Evolutionary conservation across 2,888 invertebrate species (phyloP).

Genomic region (Andrena hattorfiana): DNA sequence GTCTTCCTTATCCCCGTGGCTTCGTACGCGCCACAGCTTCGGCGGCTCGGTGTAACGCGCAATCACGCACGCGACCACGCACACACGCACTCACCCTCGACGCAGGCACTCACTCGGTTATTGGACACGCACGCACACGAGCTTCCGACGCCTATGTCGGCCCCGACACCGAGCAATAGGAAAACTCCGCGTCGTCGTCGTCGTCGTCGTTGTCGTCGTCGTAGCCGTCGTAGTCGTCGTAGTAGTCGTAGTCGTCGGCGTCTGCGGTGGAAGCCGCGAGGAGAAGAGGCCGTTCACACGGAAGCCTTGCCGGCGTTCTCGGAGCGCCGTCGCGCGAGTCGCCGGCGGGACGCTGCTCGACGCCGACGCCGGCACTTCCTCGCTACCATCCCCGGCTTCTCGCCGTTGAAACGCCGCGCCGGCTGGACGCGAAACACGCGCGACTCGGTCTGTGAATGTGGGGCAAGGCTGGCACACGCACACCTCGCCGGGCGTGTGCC

Average conservation of each 20-base stretch:
- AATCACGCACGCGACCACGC: slow-evolving; percentile 23
- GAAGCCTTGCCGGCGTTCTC: slow-evolving; percentile 62
- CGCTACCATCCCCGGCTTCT: slow-evolving; percentile 60
- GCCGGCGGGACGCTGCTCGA: slow-evolving; percentile 70
- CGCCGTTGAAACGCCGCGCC: slow-evolving; percentile 24
- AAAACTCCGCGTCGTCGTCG: neutral
- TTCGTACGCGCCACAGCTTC: slow-evolving; percentile 6
- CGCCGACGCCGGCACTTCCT: slow-evolving; percentile 70
- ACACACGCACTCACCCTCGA: slow-evolving; percentile 46
- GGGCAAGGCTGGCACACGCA: slow-evolving; percentile 65
- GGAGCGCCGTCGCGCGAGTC: slow-evolving; percentile 62
- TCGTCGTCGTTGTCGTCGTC: slow-evolving; percentile 6
- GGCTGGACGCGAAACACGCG: slow-evolving; percentile 52
- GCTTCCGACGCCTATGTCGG: slow-evolving; percentile 26
- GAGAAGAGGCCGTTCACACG: slow-evolving; percentile 58
- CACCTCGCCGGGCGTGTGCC: slow-evolving; percentile 72
- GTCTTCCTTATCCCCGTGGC: neutral
- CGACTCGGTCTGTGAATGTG: slow-evolving; percentile 53
- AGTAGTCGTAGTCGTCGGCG: neutral
- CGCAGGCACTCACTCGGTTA: slow-evolving; percentile 35
- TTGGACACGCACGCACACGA: slow-evolving; percentile 41
- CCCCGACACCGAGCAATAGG: neutral
- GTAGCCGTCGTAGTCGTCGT: neutral
- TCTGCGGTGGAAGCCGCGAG: slow-evolving; percentile 8
- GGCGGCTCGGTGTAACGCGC: slow-evolving; percentile 9